phyloP scores from a whole-genome alignment of 2,888 invertebrate species.

The Neoaliturus tenellus region DNA sequence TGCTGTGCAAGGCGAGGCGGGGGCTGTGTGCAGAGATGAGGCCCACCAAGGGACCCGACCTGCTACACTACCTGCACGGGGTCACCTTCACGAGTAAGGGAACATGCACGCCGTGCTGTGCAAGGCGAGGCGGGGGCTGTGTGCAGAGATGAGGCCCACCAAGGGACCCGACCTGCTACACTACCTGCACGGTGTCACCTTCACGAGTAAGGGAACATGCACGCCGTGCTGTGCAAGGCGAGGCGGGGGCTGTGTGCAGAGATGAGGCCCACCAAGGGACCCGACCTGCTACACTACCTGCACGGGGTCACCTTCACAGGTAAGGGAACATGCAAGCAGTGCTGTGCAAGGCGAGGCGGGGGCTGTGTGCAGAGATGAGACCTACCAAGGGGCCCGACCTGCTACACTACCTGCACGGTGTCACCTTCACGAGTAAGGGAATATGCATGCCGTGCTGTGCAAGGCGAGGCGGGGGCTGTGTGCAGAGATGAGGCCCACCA shows the following conservation, averaged over 20 bases:
- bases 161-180: conserved; percentile 90
- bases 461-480: conserved; percentile 80
- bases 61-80: conserved; percentile 88
- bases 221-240: conserved; percentile 81
- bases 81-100: conserved; percentile 90
- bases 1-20: conserved; percentile 77
- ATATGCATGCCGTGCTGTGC: conserved; percentile 91
- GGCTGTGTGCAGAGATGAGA: conserved; percentile 92
- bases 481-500: conserved; percentile 92
- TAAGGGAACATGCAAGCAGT: conserved; percentile 89
- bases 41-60: conserved; percentile 90
- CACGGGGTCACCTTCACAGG: conserved; percentile 92
- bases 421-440: conserved; percentile 89
- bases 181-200: conserved; percentile 90
- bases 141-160: conserved; percentile 92
- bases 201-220: conserved; percentile 92
- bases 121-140: conserved; percentile 78
- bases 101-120: conserved; percentile 93
- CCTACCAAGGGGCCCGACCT: conserved; percentile 93
- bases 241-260: conserved; percentile 85
- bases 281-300: conserved; percentile 88
- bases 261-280: conserved; percentile 95
- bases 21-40: conserved; percentile 93
- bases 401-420: conserved; percentile 88
- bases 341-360: conserved; percentile 78